These are phyloP conservation scores for Cercopithecus mona DNA, from an alignment of 2,113 vertebrate species.

Conservation along the genomic window DNA sequence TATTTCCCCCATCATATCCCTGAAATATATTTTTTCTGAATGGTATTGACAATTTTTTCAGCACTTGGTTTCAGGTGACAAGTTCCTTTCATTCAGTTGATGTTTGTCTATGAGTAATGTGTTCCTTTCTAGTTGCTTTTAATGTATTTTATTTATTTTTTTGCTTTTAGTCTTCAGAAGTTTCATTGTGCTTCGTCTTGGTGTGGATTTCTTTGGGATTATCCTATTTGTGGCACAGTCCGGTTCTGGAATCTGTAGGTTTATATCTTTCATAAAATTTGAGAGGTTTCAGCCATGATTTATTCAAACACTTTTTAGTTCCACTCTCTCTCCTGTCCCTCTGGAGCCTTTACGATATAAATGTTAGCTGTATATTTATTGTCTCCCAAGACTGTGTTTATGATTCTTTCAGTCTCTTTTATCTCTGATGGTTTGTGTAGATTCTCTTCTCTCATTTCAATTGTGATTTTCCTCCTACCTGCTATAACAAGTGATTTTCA, in stretches of 20 bases:
- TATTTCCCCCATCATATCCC: not conserved
- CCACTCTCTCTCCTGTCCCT: not conserved
- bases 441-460: not conserved
- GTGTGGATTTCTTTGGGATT: not conserved
- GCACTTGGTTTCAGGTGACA: not conserved
- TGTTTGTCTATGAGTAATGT: not conserved
- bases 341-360: not conserved
- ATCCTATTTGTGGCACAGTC: not conserved
- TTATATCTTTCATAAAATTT: not conserved
- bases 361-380: not conserved
- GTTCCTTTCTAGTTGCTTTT: not conserved
- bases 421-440: not conserved
- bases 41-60: not conserved
- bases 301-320: not conserved
- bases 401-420: not conserved
- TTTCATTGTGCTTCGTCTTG: not conserved
- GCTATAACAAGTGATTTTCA: not conserved
- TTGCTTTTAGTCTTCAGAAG: not conserved
- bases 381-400: not conserved
- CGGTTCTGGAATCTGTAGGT: not conserved
- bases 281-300: not conserved
- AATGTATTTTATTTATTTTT: not conserved
- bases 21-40: not conserved
- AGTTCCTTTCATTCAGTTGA: not conserved
- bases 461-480: not conserved